Evolutionary conservation across 2,888 invertebrate genomes (phyloP), one percentile per base, ranked within the genome.

Genomic region (Leptopterna dolabrata): DNA sequence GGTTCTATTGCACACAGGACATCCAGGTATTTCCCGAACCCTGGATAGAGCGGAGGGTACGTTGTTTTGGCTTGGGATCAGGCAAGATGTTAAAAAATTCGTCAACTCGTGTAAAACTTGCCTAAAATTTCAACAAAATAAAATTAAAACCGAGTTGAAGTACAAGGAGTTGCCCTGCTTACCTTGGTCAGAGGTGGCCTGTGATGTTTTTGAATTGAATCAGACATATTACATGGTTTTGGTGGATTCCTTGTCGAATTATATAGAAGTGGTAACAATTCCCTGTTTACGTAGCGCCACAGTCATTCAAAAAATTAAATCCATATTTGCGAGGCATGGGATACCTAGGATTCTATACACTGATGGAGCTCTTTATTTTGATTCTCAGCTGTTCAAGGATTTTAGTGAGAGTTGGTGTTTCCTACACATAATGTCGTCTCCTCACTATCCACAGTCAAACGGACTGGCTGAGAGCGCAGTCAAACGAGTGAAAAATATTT

Each of bases 201-300:
- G 90, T 78, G 91, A 91, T 89, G 90, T 91, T 89, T 89, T 90
- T 71, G 90, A 91, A 87, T 90, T 89, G 85, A 70, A 81, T 19
- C 87, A 89, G 36, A 89, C 89, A 76, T 87, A 88, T 87, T 90
- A 89, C 86, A 87, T 91, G 55, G 88, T 90, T 11, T 81, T 90
- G 55, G 88, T 90, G n/a, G 90, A 91, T 47, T 9, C 24, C 19
- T 24, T 80, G 9, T 24, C 47, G 7, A 80, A 80, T 24, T 80
- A 45, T 24, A 16, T n/a, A 1, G 80, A 80, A 80, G 80, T 80
- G 2, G 24, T 80, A 1, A 47, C n/a, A 1, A 11, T 80, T n/a
- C 47, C 80, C 11, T 16, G 36, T 29, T 80, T 80, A 27, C 16
- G 45, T 14, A 80, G 80, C 27, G n/a, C 47, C 9, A 45, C 51